Conservation (phyloP, 2,888 invertebrate species). For the Chrysodeixis includens region DNA sequence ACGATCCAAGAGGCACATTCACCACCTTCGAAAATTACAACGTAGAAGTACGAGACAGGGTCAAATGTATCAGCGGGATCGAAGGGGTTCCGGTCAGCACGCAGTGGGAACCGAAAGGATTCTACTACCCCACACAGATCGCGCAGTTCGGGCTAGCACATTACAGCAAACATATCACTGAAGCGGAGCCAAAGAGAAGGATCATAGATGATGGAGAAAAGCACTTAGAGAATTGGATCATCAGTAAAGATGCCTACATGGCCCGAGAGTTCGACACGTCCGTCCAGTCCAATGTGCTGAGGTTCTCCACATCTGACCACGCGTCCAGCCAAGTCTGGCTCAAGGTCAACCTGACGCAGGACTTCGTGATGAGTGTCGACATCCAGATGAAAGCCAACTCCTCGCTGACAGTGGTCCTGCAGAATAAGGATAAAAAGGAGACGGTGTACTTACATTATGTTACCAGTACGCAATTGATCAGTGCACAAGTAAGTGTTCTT, state of each 20-base stretch:
- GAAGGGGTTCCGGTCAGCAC: conserved; percentile 99
- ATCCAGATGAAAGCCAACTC: conserved; percentile 93
- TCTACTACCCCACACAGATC: conserved; percentile 99
- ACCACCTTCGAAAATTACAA: conserved; percentile 99
- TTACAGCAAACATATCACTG: conserved; percentile 97
- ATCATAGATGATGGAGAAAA: conserved; percentile 93
- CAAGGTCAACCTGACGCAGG: conserved; percentile 86
- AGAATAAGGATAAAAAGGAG: conserved; percentile 93
- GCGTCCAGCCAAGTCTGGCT: conserved; percentile 92
- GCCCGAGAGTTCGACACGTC: conserved; percentile 90
- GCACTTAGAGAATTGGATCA: conserved; percentile 91
- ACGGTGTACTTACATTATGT: conserved; percentile 95
- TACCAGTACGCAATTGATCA: conserved; percentile 92
- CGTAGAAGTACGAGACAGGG: conserved; percentile 98
- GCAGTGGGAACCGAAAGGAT: conserved; percentile 98
- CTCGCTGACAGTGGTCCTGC: conserved; percentile 93
- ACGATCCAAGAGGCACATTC: conserved; percentile 97
- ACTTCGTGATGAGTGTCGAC: conserved; percentile 94
- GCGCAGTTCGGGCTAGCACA: conserved; percentile 99
- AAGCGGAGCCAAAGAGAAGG: conserved; percentile 93
- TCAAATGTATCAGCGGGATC: conserved; percentile 97
- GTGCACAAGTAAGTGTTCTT: conserved; percentile 92
- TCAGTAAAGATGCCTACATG: conserved; percentile 92
- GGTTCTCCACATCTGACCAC: conserved; percentile 92
- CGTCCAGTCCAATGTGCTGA: conserved; percentile 90